phyloP scores from a whole-genome alignment of 2,113 vertebrate genomes.

The Benitochromis conjunctus region DNA sequence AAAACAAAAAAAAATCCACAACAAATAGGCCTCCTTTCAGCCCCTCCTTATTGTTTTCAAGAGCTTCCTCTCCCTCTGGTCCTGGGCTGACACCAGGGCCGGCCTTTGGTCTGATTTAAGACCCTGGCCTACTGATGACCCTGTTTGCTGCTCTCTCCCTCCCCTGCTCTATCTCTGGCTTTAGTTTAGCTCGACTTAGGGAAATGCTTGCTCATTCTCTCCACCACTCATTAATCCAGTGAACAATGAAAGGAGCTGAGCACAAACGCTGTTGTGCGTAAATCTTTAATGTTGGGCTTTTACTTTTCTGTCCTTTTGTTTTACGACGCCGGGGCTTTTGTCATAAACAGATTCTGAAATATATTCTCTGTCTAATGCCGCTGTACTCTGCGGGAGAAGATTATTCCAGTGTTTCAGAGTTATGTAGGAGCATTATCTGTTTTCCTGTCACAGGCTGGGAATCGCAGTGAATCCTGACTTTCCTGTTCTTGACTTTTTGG shows the following conservation, averaged over 20 bases:
- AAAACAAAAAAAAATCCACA: background rate
- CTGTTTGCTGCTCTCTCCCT: constrained; percentile 30
- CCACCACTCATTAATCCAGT: constrained; percentile 53
- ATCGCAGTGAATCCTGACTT: constrained; percentile 24
- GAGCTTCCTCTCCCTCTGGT: constrained; percentile 51
- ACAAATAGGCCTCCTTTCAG: constrained; percentile 42
- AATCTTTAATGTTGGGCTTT: constrained; percentile 57
- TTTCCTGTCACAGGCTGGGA: constrained; percentile 38
- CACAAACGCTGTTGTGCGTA: constrained; percentile 27
- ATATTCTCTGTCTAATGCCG: background rate
- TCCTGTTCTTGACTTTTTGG: constrained; percentile 61
- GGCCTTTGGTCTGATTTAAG: constrained; percentile 73
- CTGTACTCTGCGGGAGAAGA: background rate
- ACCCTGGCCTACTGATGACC: constrained; percentile 67
- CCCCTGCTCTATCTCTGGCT: constrained; percentile 37
- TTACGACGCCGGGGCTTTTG: constrained; percentile 28
- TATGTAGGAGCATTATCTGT: constrained; percentile 35
- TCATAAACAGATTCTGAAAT: constrained; percentile 41
- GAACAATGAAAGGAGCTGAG: constrained; percentile 55
- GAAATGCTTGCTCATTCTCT: constrained; percentile 58
- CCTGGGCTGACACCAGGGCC: constrained; percentile 48
- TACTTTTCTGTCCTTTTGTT: constrained; percentile 47
- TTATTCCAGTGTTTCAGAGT: constrained; percentile 31
- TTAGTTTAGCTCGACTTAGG: constrained; percentile 48
- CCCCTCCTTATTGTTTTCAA: constrained; percentile 49